Base-by-base conservation (phyloP, 1,140 invertebrate species). In the Eumeta japonica region DNA sequence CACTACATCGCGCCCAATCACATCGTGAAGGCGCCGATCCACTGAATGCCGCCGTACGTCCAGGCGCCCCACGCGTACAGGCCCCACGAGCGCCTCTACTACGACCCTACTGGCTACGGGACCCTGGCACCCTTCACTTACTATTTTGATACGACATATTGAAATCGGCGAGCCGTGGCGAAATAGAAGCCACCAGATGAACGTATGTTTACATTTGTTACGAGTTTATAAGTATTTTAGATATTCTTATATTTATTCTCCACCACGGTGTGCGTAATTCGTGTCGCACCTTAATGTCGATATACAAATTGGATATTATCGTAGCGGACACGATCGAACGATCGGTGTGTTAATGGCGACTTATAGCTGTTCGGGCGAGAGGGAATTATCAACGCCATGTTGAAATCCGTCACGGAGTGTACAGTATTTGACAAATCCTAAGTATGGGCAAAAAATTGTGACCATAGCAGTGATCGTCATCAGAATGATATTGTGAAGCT, bases 1-100 rank as follows among this genome's bases (percentile, higher is more conserved):
- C 89, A 92, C 71, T 92, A 91, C 79, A 88, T 93, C 70, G 85
- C 89, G 50, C 90, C 89, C 36, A 92, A 90, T 77, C 88, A 92
- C 79, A 92, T 93, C 68, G 88, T 93, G 55, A 92, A 92, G 76
- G 88, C 89, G 45, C 88, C 88, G 49, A 90, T 92, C 63, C 89
- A 93, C 79, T 92, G 88, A 86, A 75, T 72, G 61, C 55, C 55
- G 57, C 58, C 62, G 38, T 52, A 57, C 39, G 52, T 63, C 46
- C 62, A 55, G 63, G 41, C 19, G 45, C 35, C 60, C 48, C 32
- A 40, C 48, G 45, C 58, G 41, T 50, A 41, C 49, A 58, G 53
- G 19, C 17, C 45, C 42, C 44, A 50, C 52, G 52, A 60, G 41
- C 50, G 51, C 54, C 36, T 50, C 17, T 48, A 47, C 48, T 50